Percentiles rank a stretch among this genome's conserved stretches.
Conservation (phyloP, 1,140 invertebrate species). For the Leptinotarsa defecta region DNA sequence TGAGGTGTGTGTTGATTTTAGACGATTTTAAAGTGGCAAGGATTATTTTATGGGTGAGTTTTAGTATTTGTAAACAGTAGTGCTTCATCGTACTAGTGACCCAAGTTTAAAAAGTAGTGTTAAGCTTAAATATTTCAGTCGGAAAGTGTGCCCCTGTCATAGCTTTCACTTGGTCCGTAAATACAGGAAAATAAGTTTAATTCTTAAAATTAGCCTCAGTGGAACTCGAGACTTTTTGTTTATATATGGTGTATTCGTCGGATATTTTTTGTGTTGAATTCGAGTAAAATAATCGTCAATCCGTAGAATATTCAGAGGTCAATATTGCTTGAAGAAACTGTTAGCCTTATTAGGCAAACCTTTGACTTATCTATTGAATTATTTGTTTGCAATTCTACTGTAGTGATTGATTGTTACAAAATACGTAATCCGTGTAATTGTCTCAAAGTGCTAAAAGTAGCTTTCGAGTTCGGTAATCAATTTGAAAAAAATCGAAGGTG, state of each 20-base stretch:
- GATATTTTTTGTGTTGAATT: neutral
- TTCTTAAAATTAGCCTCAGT: slow-evolving; percentile 37
- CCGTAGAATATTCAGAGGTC: slow-evolving; percentile 42
- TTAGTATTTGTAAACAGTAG: slow-evolving; percentile 32
- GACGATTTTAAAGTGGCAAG: slow-evolving; percentile 50
- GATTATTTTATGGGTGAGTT: slow-evolving; percentile 56
- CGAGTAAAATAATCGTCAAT: slow-evolving; percentile 17
- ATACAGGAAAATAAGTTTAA: slow-evolving; percentile 47
- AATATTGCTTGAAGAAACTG: slow-evolving; percentile 43
- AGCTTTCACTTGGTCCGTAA: slow-evolving; percentile 49
- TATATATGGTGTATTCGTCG: slow-evolving; percentile 25
- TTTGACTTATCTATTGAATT: slow-evolving; percentile 34
- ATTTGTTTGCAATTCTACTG: slow-evolving; percentile 8
- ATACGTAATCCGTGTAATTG: neutral
- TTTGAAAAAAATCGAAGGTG: slow-evolving; percentile 27
- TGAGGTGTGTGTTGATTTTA: slow-evolving; percentile 57
- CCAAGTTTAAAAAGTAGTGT: slow-evolving; percentile 15
- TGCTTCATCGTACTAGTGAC: slow-evolving; percentile 27
- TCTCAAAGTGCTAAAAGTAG: neutral
- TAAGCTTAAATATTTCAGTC: slow-evolving; percentile 29
- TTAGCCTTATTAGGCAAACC: slow-evolving; percentile 50
- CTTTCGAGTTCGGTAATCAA: neutral
- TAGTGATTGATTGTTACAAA: slow-evolving; percentile 18
- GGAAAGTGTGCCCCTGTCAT: slow-evolving; percentile 49
- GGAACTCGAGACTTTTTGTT: slow-evolving; percentile 31